These are phyloP conservation scores for Rhysida immarginata DNA, from an alignment of 1,140 invertebrate species.

Conservation along the genomic window DNA sequence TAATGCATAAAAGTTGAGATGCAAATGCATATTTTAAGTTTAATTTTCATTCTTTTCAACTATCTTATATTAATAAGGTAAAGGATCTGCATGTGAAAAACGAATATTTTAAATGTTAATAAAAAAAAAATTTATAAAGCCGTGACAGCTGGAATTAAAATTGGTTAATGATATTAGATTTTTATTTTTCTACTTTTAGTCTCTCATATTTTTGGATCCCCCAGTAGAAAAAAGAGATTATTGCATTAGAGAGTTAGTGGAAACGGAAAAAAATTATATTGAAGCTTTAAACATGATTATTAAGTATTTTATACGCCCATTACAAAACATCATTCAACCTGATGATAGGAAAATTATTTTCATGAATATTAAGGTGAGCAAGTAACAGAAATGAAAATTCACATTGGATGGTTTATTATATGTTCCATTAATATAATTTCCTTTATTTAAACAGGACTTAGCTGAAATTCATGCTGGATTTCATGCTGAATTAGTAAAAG, in stretches of 20 bases:
- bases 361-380: constrained; percentile 77
- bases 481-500: constrained; percentile 56
- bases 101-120: no score
- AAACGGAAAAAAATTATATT: constrained; percentile 94
- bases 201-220: constrained; percentile 9
- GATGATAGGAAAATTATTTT: constrained; percentile 68
- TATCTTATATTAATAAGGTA: no score
- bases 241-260: constrained; percentile 85
- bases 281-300: constrained; percentile 80
- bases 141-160: no score
- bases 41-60: no score
- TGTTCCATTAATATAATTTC: background rate
- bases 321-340: constrained; percentile 51
- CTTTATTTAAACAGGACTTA: constrained; percentile 45
- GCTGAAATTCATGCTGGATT: constrained; percentile 72
- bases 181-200: background rate
- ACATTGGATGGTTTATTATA: no score
- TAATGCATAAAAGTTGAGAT: no score
- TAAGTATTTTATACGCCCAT: constrained; percentile 58
- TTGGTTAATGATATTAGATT: no score
- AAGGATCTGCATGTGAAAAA: no score
- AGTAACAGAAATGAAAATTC: no score
- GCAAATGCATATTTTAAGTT: no score
- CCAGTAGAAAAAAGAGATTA: constrained; percentile 73
- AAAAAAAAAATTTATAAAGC: no score